These are phyloP conservation scores for Eidolon helvum DNA, from an alignment of 2,113 vertebrate species.

Conservation along the genomic window DNA sequence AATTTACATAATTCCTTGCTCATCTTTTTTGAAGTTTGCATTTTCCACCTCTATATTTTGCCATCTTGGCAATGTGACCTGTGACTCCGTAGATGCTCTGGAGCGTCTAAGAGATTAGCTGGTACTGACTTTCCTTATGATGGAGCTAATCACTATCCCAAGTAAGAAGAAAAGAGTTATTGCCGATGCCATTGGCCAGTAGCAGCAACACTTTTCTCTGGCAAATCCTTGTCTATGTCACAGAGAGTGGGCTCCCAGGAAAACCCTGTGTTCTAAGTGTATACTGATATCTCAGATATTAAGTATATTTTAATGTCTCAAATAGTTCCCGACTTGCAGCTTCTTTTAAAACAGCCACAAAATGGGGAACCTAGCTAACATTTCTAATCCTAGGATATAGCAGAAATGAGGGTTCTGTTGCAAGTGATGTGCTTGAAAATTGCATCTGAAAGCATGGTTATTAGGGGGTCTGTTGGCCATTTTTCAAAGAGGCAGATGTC, in stretches of 20 bases:
- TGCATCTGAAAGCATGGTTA: not conserved
- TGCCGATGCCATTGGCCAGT: not conserved
- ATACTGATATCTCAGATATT: not conserved
- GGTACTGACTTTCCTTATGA: not conserved
- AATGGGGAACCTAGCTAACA: not conserved
- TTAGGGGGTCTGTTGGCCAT: not conserved
- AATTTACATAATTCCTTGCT: not conserved
- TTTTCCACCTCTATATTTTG: not conserved
- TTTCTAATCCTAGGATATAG: not conserved
- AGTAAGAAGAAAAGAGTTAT: not conserved
- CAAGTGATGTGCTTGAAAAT: slow-evolving; percentile 32
- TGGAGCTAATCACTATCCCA: not conserved
- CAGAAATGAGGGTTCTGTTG: not conserved
- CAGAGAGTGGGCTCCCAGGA: not conserved
- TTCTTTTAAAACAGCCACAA: not conserved
- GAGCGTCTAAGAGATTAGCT: not conserved
- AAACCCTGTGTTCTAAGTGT: not conserved
- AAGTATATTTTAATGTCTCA: not conserved
- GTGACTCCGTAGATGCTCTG: not conserved
- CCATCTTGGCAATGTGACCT: not conserved
- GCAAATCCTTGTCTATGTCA: not conserved
- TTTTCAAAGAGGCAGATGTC: slow-evolving; percentile 51
- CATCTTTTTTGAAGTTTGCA: not conserved
- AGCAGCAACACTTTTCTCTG: not conserved
- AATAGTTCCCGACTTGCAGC: not conserved